phyloP scores from a whole-genome alignment of 2,888 invertebrate species.

The Lithophane ornitopus region DNA sequence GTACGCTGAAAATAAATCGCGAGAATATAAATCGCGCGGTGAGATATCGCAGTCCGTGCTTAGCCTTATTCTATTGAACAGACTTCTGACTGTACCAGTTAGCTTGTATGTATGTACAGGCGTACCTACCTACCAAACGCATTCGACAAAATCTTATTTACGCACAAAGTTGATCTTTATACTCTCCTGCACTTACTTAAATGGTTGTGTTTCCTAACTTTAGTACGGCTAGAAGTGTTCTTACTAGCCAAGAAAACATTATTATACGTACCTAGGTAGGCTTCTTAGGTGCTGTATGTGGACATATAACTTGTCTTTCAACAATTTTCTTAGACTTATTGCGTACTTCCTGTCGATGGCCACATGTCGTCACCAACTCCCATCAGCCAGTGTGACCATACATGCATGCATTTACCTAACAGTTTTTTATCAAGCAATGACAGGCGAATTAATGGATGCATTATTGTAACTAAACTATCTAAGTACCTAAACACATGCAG shows the following conservation, averaged over 20 bases:
- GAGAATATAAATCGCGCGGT: not conserved
- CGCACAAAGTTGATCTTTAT: not conserved
- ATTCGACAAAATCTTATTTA: slow-evolving; percentile 12
- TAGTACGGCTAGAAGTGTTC: not conserved
- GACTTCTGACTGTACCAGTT: too few relatives aligned
- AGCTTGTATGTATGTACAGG: not conserved
- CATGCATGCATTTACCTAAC: too few relatives aligned
- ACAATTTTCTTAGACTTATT: slow-evolving; percentile 33
- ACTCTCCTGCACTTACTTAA: not conserved
- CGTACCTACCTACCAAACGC: not conserved
- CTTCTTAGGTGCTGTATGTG: slow-evolving; percentile 21
- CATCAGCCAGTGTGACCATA: not conserved
- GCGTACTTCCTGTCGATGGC: slow-evolving; percentile 2
- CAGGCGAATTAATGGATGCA: too few relatives aligned
- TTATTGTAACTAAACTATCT: too few relatives aligned
- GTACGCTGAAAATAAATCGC: not conserved
- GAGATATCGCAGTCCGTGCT: not conserved
- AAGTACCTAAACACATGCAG: too few relatives aligned
- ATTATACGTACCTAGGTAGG: slow-evolving; percentile 8
- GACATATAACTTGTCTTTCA: slow-evolving; percentile 25
- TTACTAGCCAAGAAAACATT: slow-evolving; percentile 19
- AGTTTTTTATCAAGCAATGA: too few relatives aligned
- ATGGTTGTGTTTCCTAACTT: slow-evolving; percentile 28
- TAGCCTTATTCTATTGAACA: not conserved
- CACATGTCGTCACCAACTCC: not conserved